Percentiles rank a stretch among this genome's conserved stretches.
Evolutionary conservation across 53 echinoderm and acorn worm species (phyloP).

Genomic region (Temnopleurus reevesii): DNA sequence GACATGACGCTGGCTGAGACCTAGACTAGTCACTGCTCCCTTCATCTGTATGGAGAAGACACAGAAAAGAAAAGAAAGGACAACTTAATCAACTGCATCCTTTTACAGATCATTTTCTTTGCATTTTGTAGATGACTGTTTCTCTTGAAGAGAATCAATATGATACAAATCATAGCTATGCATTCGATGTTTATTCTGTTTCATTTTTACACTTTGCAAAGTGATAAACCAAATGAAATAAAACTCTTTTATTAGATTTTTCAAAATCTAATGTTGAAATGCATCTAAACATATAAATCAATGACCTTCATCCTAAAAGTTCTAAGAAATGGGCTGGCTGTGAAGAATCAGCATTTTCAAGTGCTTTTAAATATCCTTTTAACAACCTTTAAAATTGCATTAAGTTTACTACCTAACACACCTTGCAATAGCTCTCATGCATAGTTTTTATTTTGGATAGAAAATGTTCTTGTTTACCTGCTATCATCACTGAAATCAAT

Average conservation of each 20-base stretch:
- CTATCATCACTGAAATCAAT: neutral
- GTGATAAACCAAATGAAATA: neutral
- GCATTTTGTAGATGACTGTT: no score
- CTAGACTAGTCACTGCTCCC: conserved; percentile 62
- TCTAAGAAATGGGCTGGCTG: neutral
- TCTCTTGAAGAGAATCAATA: no score
- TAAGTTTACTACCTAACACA: no score
- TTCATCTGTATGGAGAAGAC: conserved; percentile 63
- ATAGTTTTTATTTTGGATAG: neutral
- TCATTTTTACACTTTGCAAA: no score
- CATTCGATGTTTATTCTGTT: no score
- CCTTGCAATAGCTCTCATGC: no score
- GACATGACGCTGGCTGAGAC: conserved; percentile 60
- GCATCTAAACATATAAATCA: neutral
- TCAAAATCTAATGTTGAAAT: neutral
- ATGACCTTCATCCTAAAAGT: no score
- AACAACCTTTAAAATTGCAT: no score
- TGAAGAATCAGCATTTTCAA: no score
- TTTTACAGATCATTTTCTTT: no score
- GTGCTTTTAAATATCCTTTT: no score
- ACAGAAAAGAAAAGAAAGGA: neutral
- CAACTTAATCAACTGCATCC: neutral
- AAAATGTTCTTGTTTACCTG: neutral
- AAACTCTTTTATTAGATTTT: neutral
- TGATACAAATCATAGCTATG: no score